Evolutionary conservation across 2,113 vertebrate species (phyloP).

Genomic region (Galeopterus variegatus): DNA sequence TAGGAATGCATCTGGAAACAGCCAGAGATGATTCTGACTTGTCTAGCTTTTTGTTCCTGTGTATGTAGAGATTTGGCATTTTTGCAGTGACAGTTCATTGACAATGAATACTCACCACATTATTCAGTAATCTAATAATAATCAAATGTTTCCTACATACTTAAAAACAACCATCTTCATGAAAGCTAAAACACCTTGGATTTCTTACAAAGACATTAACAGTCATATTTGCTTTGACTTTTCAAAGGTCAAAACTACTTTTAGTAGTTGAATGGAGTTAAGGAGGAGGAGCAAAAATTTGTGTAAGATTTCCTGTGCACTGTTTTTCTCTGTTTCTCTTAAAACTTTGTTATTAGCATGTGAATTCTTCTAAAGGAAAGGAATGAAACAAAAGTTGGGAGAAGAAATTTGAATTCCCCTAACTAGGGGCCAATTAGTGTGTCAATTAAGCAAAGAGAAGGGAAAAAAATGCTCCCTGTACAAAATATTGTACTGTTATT

Average conservation of each 20-base stretch:
- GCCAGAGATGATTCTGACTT: constrained; percentile 66
- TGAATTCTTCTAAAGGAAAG: constrained; percentile 36
- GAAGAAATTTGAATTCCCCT: constrained; percentile 59
- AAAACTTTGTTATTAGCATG: constrained; percentile 14
- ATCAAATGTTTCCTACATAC: constrained; percentile 86
- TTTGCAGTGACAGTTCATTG: constrained; percentile 89
- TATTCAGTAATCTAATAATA: constrained; percentile 84
- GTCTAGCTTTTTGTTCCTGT: constrained; percentile 81
- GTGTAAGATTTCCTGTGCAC: constrained; percentile 31
- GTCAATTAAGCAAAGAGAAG: constrained; percentile 55
- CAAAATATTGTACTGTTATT: constrained; percentile 23
- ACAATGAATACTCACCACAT: constrained; percentile 86
- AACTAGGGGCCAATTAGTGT: neutral
- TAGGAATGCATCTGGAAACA: constrained; percentile 86
- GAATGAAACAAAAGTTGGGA: constrained; percentile 54
- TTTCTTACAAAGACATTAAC: constrained; percentile 72
- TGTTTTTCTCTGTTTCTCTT: neutral
- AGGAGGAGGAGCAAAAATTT: constrained; percentile 40
- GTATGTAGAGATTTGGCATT: constrained; percentile 67
- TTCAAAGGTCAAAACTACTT: constrained; percentile 82
- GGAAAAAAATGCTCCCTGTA: neutral
- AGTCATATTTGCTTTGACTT: constrained; percentile 81
- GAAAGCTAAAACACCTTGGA: constrained; percentile 83
- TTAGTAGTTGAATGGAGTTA: constrained; percentile 50
- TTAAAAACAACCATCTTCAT: constrained; percentile 81